Conservation (phyloP, 2,888 invertebrate genomes). For the Chrysolina americana region DNA sequence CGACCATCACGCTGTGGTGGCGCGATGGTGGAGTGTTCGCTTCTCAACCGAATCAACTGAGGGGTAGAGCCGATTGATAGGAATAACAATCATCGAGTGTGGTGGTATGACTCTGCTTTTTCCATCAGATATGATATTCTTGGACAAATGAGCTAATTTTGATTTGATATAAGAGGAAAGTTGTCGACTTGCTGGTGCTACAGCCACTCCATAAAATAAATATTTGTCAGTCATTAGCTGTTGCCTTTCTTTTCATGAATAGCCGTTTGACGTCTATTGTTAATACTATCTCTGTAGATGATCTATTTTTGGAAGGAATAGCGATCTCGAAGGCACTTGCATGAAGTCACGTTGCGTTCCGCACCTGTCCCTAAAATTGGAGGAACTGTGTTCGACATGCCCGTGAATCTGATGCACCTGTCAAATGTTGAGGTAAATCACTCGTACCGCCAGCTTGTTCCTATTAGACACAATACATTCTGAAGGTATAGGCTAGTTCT, state of each 20-base stretch:
- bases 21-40: too few relatives aligned
- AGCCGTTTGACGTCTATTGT: slow-evolving; percentile 9
- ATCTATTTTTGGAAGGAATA: slow-evolving; percentile 13
- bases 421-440: neutral
- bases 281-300: slow-evolving; percentile 2
- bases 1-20: too few relatives aligned
- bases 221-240: slow-evolving; percentile 7
- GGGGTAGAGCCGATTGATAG: too few relatives aligned
- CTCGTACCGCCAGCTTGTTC: neutral
- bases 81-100: too few relatives aligned
- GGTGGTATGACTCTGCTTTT: too few relatives aligned
- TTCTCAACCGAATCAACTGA: too few relatives aligned
- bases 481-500: neutral
- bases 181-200: neutral
- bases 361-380: slow-evolving; percentile 15
- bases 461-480: neutral
- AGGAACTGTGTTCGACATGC: neutral
- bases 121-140: too few relatives aligned
- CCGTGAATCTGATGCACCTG: slow-evolving; percentile 16
- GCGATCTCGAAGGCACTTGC: neutral
- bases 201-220: neutral
- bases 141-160: too few relatives aligned
- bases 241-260: slow-evolving; percentile 15
- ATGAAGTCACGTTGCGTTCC: neutral
- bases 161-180: neutral